Base-by-base conservation (phyloP, 2,797 vertebrate genomes). In the Chelidonichthys spinosus region DNA sequence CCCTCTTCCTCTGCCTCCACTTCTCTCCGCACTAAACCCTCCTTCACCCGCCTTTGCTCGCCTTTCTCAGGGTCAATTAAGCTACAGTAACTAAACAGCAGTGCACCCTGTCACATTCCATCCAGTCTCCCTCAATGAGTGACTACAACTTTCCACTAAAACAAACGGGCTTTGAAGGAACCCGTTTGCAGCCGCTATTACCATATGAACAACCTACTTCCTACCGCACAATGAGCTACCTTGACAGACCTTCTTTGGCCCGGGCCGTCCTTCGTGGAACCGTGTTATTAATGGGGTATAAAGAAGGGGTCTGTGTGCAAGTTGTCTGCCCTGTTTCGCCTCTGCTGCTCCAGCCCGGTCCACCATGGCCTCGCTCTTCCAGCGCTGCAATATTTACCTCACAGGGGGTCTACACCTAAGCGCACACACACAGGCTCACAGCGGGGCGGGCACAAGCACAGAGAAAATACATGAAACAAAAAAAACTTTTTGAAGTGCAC, bases 171-270 rank as follows among this genome's bases (percentile, higher is more conserved):
- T 90, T 83, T 89, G 88, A 93, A 92, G 86, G 86, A 91, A 17
- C 77, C 87, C 70, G 52, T 87, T 25, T 92, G 87, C 84, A 85
- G 83, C 90, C 91, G 93, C 81, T 87, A 94, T 93, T 91, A 91
- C 79, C 92, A 92, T 84, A 89, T 94, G 92, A 95, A 96, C 91
- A 71, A 92, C 90, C 85, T 84, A 85, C 92, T 92, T 93, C 90
- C 90, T 76, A 72, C 63, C 17, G 46, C 89, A 90, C 92, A 92
- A 91, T 92, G 88, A 87, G 80, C 76, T 85, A 93, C 92, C 90
- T 93, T 92, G 89, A 92, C 89, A 85, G 89, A 92, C 85, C 85
- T 89, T 87, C 80, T 84, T 49, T 85, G 87, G 87, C 90, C 92
- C 63, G 37, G 87, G 87, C 92, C 87, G 88, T 78, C 85, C 76